Conservation (phyloP, 2,797 vertebrate species). For the Protosalanx chinensis region DNA sequence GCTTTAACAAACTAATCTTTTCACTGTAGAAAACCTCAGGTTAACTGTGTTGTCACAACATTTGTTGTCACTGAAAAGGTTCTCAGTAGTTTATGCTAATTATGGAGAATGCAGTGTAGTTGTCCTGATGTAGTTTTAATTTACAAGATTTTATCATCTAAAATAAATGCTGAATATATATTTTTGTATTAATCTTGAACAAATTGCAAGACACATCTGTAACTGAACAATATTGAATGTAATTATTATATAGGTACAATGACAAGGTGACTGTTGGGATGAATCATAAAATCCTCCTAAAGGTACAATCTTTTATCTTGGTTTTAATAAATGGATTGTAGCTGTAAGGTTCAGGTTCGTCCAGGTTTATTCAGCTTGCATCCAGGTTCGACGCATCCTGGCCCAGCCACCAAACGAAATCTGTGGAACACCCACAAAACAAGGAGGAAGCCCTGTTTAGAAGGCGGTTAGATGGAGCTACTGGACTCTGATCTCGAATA, state of each 20-base stretch:
- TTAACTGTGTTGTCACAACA: too few species aligned
- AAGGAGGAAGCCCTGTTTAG: not conserved
- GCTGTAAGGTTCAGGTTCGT: not conserved
- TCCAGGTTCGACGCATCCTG: constrained; percentile 74
- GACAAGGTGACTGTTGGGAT: not conserved
- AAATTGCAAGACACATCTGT: not conserved
- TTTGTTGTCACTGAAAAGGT: too few species aligned
- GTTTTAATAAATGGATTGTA: not conserved
- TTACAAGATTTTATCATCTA: not conserved
- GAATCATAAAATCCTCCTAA: not conserved
- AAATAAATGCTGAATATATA: not conserved
- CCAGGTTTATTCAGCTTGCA: not conserved
- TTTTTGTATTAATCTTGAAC: not conserved
- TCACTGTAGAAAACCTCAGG: too few species aligned
- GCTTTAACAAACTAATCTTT: too few species aligned
- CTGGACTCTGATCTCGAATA: constrained; percentile 80
- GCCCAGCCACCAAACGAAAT: constrained; percentile 83
- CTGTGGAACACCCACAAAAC: constrained; percentile 48
- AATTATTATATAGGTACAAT: not conserved
- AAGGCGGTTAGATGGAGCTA: constrained; percentile 54
- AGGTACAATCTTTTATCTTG: not conserved
- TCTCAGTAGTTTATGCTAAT: too few species aligned
- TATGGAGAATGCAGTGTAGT: not conserved
- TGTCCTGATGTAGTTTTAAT: not conserved
- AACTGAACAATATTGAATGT: not conserved